Percentiles rank a stretch among this genome's conserved stretches.
Conservation (phyloP, 1,140 invertebrate species). For the Micrasema minimum region DNA sequence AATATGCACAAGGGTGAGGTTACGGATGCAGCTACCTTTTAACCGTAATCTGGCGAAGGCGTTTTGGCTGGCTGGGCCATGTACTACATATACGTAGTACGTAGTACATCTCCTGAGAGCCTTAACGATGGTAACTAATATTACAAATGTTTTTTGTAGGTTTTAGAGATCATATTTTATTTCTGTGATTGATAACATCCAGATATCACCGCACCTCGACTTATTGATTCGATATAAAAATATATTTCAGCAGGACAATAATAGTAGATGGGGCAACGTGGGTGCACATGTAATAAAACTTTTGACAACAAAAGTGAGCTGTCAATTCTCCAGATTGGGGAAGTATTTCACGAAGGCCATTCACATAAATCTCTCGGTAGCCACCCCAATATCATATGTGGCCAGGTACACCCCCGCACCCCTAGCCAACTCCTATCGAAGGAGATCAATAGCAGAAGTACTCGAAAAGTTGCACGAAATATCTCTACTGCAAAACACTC, state of each 20-base stretch:
- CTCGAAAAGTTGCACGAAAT: conserved; percentile 12
- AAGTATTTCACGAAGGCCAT: conserved; percentile 52
- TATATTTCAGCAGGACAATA: conserved; percentile 35
- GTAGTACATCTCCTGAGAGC: no score
- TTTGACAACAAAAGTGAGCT: conserved; percentile 55
- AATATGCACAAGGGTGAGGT: no score
- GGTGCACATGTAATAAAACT: conserved; percentile 53
- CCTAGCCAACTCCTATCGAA: neutral
- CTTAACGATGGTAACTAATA: no score
- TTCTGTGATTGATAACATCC: no score
- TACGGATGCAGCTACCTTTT: no score
- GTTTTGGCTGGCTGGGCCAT: no score
- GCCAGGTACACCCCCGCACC: conserved; percentile 42
- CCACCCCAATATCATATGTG: conserved; percentile 46
- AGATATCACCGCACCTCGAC: neutral
- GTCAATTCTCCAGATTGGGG: conserved; percentile 52
- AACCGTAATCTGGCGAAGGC: no score
- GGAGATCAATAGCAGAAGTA: conserved; percentile 16
- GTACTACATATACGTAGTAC: no score
- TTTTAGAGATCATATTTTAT: no score
- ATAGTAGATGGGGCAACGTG: conserved; percentile 37
- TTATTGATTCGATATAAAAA: conserved; percentile 52
- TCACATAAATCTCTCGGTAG: conserved; percentile 52
- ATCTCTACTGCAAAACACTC: no score
- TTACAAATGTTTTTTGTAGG: no score